Percentiles rank a stretch among this genome's conserved stretches.
Conservation (phyloP, 2,797 vertebrate species). For the Sebastes iracundus region DNA sequence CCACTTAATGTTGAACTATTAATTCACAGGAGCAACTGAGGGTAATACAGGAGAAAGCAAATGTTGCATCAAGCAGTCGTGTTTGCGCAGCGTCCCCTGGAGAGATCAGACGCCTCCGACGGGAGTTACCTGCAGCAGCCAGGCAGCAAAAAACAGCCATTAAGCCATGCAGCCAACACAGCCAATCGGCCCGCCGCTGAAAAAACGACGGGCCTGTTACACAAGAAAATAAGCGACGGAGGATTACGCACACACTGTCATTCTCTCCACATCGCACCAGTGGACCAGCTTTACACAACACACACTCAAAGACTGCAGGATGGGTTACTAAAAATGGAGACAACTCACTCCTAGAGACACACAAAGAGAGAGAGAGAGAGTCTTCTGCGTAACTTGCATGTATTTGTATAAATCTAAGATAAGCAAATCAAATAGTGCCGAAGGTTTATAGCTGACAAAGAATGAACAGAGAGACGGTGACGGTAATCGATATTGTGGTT, state of each 20-base stretch:
- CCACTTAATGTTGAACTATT: neutral
- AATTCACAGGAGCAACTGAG: slow-evolving; percentile 13
- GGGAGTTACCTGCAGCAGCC: slow-evolving; percentile 66
- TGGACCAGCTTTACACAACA: slow-evolving; percentile 54
- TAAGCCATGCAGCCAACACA: slow-evolving; percentile 9
- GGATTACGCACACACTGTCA: slow-evolving; percentile 53
- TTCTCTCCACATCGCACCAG: slow-evolving; percentile 53
- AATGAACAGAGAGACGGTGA: neutral
- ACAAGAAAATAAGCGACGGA: slow-evolving; percentile 80
- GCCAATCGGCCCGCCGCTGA: slow-evolving; percentile 32
- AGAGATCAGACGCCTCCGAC: slow-evolving; percentile 48
- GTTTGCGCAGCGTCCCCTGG: slow-evolving; percentile 62
- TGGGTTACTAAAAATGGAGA: slow-evolving; percentile 54
- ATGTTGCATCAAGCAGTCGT: slow-evolving; percentile 70
- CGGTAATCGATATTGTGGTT: neutral
- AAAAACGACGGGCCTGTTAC: slow-evolving; percentile 77
- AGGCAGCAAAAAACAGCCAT: slow-evolving; percentile 59
- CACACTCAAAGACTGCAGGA: slow-evolving; percentile 11
- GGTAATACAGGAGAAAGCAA: slow-evolving; percentile 42
- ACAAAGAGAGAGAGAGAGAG: neutral
- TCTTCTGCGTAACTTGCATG: slow-evolving; percentile 3
- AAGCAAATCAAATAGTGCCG: slow-evolving; percentile 10
- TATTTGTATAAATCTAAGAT: slow-evolving; percentile 36
- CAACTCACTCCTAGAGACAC: slow-evolving; percentile 15
- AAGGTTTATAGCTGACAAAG: neutral